Evolutionary conservation across 2,113 vertebrate species (phyloP), one percentile per base, ranked within the genome.

Genomic region (Erinaceus europaeus): DNA sequence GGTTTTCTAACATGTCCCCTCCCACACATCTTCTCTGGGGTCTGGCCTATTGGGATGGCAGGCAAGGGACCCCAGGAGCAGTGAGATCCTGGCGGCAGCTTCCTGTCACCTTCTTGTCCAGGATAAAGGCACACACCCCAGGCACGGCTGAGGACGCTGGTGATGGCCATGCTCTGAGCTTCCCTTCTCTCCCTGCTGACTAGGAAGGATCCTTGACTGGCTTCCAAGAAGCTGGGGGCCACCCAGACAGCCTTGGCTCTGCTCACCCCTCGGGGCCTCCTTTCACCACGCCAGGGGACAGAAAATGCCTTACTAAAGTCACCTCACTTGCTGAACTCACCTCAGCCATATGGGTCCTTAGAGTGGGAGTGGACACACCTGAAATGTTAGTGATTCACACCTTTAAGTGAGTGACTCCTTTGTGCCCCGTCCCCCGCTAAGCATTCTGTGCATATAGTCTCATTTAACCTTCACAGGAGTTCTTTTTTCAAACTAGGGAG

Each of bases 11-110:
- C 15, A 21, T 46, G 32, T 90, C 40, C 20, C 27, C 50, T 86
- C 88, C 59, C 65, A 84, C 52, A 90, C 29, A 71, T 83, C 38
- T 40, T 81, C 61, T 82, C 73, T 65, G 34, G 46, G 44, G 38
- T 69, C 81, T 80, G 9, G 79, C 65, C 50, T 83, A 21, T 38
- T n/a, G 76, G 50, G 59, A 78, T 68, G 61, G n/a, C 8, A 85
- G 36, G 50, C 25, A 61, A 17, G 42, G 50, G 29, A 46, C 40
- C 86, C 18, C 64, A 40, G 71, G 46, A 76, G 21, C n/a, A 73
- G 55, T 86, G 71, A 64, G 44, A 57, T 53, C 44, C 61, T 69
- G 46, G 42, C 29, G 48, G 55, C 9, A 61, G 62, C 46, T 40
- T 86, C n/a, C 72, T 32, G n/a, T 32, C 68, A 40, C 48, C n/a